Evolutionary conservation across 2,113 vertebrate genomes (phyloP).

Genomic region (Agapornis roseicollis): DNA sequence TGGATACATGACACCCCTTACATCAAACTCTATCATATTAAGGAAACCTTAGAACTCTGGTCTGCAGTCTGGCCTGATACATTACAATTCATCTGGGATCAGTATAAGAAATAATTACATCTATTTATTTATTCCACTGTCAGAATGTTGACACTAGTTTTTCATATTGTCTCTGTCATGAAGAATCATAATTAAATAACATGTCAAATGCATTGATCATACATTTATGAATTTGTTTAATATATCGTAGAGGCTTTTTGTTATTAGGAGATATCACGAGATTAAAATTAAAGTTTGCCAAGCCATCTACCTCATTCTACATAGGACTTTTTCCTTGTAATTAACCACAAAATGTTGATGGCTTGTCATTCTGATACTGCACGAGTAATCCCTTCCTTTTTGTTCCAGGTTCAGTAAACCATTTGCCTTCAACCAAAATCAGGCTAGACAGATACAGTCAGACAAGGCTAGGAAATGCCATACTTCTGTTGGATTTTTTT

Average conservation of each 20-base stretch:
- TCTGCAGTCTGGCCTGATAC: slow-evolving; percentile 72
- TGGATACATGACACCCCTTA: slow-evolving; percentile 84
- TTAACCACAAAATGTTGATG: slow-evolving; percentile 69
- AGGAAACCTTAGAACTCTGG: slow-evolving; percentile 87
- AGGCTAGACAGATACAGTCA: slow-evolving; percentile 17
- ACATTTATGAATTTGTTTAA: slow-evolving; percentile 70
- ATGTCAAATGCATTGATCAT: slow-evolving; percentile 81
- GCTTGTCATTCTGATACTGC: slow-evolving; percentile 65
- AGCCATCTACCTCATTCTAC: slow-evolving; percentile 50
- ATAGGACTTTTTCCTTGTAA: slow-evolving; percentile 42
- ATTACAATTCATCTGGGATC: slow-evolving; percentile 83
- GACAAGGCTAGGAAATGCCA: slow-evolving; percentile 26
- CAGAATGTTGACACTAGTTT: slow-evolving; percentile 85
- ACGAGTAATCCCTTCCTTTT: slow-evolving; percentile 57
- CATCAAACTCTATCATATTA: slow-evolving; percentile 95
- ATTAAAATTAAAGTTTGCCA: slow-evolving; percentile 77
- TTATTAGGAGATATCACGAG: slow-evolving; percentile 61
- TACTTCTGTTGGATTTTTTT: neutral
- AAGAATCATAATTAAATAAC: slow-evolving; percentile 82
- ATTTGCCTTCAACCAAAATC: slow-evolving; percentile 15
- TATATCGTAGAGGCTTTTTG: slow-evolving; percentile 68
- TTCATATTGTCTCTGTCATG: slow-evolving; percentile 82
- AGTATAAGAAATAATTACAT: slow-evolving; percentile 81
- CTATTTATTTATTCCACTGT: slow-evolving; percentile 87
- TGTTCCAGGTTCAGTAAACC: neutral